Conservation (phyloP, 2,797 vertebrate species). For the Sebastes nivosus region DNA sequence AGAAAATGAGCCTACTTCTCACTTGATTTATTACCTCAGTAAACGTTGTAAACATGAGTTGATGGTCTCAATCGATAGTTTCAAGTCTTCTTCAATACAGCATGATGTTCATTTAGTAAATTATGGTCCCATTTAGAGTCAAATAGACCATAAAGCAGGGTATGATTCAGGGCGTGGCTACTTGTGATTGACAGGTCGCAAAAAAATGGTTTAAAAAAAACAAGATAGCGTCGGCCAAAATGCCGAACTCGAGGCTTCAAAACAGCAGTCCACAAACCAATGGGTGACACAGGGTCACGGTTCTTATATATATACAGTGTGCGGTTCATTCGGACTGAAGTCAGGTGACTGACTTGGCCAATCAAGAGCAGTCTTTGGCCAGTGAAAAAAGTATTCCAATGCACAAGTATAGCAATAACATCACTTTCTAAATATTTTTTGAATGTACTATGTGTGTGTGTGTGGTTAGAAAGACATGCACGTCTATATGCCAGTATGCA, state of each 20-base stretch:
- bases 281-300: not conserved
- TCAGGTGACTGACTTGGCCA: not conserved
- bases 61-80: too few relatives aligned
- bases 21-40: too few relatives aligned
- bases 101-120: too few relatives aligned
- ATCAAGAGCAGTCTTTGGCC: not conserved
- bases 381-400: fast-evolving
- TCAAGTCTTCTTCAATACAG: too few relatives aligned
- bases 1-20: too few relatives aligned
- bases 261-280: not conserved
- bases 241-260: not conserved
- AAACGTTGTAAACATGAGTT: too few relatives aligned
- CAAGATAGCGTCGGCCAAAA: not conserved
- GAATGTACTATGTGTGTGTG: not conserved
- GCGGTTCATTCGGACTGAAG: not conserved
- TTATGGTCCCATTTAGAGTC: too few relatives aligned
- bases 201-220: not conserved
- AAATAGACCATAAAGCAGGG: too few relatives aligned
- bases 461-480: not conserved
- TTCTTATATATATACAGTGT: too few relatives aligned
- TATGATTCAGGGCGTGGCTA: too few relatives aligned
- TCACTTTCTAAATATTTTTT: not conserved
- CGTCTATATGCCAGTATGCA: not conserved
- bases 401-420: not conserved
- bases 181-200: too few relatives aligned